phyloP scores from a whole-genome alignment of 2,888 invertebrate genomes.

The Philereme transversata region DNA sequence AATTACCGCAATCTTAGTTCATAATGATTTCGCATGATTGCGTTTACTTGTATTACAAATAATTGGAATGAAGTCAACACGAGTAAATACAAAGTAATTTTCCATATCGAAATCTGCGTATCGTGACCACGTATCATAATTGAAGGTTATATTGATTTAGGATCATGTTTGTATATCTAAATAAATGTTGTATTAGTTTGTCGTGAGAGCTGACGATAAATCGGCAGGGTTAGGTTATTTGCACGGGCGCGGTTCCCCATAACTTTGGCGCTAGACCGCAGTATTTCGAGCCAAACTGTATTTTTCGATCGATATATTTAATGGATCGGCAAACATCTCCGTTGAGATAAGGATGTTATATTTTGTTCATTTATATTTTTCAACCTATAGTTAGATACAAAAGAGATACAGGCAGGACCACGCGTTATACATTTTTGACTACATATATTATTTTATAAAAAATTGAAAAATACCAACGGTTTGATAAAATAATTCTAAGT shows the following conservation, averaged over 20 bases:
- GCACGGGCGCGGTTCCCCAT: constrained; percentile 52
- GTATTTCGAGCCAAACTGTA: constrained; percentile 69
- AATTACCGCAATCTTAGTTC: constrained; percentile 57
- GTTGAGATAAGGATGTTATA: constrained; percentile 28
- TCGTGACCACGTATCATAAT: constrained; percentile 46
- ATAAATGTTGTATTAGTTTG: constrained; percentile 56
- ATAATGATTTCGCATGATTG: constrained; percentile 62
- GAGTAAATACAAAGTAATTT: constrained; percentile 49
- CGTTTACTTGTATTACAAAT: constrained; percentile 57
- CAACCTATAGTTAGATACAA: no score
- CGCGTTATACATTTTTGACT: no score
- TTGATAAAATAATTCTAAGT: no score
- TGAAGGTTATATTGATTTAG: constrained; percentile 55
- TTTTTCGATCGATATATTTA: constrained; percentile 62
- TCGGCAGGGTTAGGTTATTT: constrained; percentile 72
- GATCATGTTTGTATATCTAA: constrained; percentile 52
- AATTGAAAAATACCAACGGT: no score
- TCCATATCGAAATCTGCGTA: constrained; percentile 49
- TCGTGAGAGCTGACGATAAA: constrained; percentile 74
- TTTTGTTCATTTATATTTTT: no score
- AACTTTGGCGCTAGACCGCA: constrained; percentile 61
- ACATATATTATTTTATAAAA: no score
- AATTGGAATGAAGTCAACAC: constrained; percentile 56
- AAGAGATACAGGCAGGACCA: no score
- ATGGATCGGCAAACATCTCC: constrained; percentile 64